Evolutionary conservation across 2,113 vertebrate species (phyloP), one percentile per base, ranked within the genome.

Genomic region (Charina bottae): DNA sequence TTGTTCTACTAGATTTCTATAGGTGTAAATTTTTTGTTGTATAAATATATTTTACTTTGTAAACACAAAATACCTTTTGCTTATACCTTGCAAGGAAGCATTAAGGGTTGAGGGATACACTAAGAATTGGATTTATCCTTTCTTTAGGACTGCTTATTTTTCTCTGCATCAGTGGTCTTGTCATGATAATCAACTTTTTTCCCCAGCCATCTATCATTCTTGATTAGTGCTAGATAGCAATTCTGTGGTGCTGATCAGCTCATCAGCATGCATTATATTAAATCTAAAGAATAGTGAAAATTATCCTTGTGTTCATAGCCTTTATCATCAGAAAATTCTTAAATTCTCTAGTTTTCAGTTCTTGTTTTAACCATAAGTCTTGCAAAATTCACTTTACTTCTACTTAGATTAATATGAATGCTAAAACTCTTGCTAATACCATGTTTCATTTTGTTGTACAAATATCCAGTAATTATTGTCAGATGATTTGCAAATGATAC

Each of bases 151-250:
- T 95, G 96, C 96, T 97, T 98, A 98, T 98, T 98, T 72, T 98
- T 97, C 96, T 97, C 96, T 96, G 96, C 93, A 95, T 96, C 95
- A 97, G 94, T 90, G 94, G 97, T 97, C 97, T 98, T 98, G 97
- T 97, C 94, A 90, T 97, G 97, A 95, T 98, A 98, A 98, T 98
- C 97, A 97, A 96, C 96, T 97, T 98, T 98, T 92, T 97, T 97
- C 98, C 97, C 96, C 95, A 96, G 93, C 96, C 96, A 97, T 98
- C 98, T 97, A 98, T 98, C 98, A 98, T 87, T 97, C 90, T 94
- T 97, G 97, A 97, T 97, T 97, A 97, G 97, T 97, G 96, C 91
- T 96, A 94, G 94, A 94, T 91, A 96, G 93, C 96, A 96, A 95
- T 97, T 97, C 96, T 97, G 93, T 96, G 94, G 95, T 97, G 97